Evolutionary conservation across 2,797 vertebrate genomes (phyloP).

Genomic region (Crotalus adamanteus): DNA sequence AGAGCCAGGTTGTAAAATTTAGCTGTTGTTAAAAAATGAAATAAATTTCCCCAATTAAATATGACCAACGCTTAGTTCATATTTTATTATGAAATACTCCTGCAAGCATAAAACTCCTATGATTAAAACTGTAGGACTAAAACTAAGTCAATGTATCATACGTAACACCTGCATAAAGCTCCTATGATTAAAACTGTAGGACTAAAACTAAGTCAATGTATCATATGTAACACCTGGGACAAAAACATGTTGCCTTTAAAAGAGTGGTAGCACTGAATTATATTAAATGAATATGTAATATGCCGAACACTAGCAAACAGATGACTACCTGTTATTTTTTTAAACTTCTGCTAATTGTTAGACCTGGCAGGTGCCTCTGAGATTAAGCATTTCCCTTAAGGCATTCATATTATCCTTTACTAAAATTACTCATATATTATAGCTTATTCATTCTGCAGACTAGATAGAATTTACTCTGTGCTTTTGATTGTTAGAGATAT

Average conservation of each 20-base stretch:
- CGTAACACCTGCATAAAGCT: fast-evolving
- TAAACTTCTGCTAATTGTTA: not conserved
- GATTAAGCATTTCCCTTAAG: not conserved
- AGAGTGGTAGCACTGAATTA: fast-evolving
- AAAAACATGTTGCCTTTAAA: not conserved
- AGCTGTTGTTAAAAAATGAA: not conserved
- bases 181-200: not conserved
- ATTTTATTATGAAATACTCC: not conserved
- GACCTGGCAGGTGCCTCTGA: conserved; percentile 4
- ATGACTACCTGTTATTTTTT: not conserved
- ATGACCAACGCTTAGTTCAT: not conserved
- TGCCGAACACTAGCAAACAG: fast-evolving
- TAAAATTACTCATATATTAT: conserved; percentile 4
- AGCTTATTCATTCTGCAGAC: not conserved
- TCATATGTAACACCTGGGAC: fast-evolving
- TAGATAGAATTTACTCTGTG: conserved; percentile 1
- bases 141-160: fast-evolving
- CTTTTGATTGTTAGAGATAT: not conserved
- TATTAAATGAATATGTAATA: not conserved
- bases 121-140: not conserved
- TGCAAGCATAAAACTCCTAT: not conserved
- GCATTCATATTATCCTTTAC: conserved; percentile 8
- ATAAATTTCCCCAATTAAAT: not conserved
- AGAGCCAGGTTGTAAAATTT: not conserved
- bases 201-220: not conserved